Conservation (phyloP, 2,888 invertebrate genomes). For the Ophion ventricosus region DNA sequence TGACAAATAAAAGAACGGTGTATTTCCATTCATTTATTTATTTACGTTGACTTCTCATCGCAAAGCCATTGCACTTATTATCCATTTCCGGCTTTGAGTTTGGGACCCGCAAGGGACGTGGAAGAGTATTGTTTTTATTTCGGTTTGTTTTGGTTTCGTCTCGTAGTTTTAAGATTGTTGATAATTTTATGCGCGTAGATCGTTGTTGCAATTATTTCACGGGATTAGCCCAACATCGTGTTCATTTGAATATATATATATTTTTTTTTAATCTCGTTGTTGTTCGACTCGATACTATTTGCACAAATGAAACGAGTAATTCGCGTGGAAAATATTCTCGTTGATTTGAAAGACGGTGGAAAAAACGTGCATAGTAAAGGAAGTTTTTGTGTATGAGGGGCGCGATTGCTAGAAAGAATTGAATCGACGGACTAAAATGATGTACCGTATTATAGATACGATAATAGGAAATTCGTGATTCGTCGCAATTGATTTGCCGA, state of each 20-base stretch:
- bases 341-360: conserved; percentile 3
- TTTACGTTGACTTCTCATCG: neutral
- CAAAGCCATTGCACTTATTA: neutral
- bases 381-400: neutral
- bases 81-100: neutral
- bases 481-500: conserved; percentile 2
- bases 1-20: conserved; percentile 29
- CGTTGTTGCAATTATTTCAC: neutral
- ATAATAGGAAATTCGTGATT: neutral
- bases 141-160: neutral
- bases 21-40: conserved; percentile 1
- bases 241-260: neutral
- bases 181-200: neutral
- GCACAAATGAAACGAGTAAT: neutral
- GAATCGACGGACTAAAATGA: conserved; percentile 7
- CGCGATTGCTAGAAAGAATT: conserved; percentile 18
- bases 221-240: neutral
- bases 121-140: neutral
- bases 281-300: neutral
- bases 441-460: neutral
- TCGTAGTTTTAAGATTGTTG: neutral
- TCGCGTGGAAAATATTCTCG: neutral
- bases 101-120: neutral
- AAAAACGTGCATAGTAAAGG: neutral
- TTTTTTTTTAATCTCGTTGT: neutral